phyloP scores from a whole-genome alignment of 2,888 invertebrate genomes.

The Drosophila bunnanda region DNA sequence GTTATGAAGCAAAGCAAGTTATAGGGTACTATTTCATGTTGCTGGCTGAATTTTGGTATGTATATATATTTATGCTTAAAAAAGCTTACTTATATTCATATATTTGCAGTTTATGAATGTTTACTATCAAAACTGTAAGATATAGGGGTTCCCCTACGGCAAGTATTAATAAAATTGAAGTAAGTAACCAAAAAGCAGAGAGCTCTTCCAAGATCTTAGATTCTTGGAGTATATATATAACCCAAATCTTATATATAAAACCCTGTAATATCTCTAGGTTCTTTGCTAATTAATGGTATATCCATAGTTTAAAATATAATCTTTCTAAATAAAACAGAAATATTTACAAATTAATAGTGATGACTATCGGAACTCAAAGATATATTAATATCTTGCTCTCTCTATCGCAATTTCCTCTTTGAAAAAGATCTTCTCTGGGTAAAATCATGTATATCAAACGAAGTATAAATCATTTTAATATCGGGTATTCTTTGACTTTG shows the following conservation, averaged over 20 bases:
- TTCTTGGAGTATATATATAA: not conserved
- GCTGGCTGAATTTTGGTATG: not conserved
- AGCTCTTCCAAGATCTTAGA: too few species aligned
- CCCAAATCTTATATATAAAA: not conserved
- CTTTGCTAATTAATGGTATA: not conserved
- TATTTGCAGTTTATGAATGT: not conserved
- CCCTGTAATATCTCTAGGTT: not conserved
- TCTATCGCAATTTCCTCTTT: not conserved
- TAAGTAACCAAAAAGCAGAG: not conserved
- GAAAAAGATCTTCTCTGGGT: not conserved
- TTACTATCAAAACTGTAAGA: not conserved
- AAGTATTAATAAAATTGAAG: not conserved
- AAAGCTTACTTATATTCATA: fast-evolving
- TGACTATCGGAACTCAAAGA: not conserved
- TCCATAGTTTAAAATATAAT: not conserved
- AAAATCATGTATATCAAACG: slow-evolving; percentile 1
- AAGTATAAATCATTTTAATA: slow-evolving; percentile 16
- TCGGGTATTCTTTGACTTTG: slow-evolving; percentile 1
- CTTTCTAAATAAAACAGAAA: not conserved
- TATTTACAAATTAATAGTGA: not conserved
- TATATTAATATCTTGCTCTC: not conserved
- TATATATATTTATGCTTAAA: not conserved
- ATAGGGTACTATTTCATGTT: not conserved
- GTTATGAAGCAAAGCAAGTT: not conserved
- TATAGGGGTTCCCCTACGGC: not conserved